Evolutionary conservation across 2,113 vertebrate genomes (phyloP).

Genomic region (Tychaedon coryphoeus): DNA sequence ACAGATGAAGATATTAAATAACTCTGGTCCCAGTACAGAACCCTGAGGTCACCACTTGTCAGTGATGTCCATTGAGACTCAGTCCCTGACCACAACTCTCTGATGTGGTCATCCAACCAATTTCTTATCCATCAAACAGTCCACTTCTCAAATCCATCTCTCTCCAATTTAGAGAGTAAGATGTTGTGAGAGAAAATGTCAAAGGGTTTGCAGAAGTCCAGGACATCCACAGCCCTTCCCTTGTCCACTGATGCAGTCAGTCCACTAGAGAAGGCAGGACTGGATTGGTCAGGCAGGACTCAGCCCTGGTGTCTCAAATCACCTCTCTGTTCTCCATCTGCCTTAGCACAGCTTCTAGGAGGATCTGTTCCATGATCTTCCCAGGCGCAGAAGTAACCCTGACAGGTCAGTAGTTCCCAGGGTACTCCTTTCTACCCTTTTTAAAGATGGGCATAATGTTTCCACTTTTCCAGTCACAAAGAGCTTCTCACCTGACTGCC

Average conservation of each 20-base stretch:
- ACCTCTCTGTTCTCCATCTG: background rate
- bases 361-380: background rate
- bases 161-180: background rate
- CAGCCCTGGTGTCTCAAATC: background rate
- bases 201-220: too few species aligned
- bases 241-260: too few species aligned
- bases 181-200: too few species aligned
- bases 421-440: background rate
- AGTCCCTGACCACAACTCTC: fast-evolving
- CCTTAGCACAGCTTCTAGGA: background rate
- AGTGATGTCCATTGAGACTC: background rate
- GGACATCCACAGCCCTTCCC: too few species aligned
- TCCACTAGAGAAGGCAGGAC: too few species aligned
- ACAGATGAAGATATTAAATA: background rate
- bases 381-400: background rate
- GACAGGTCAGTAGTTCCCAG: background rate
- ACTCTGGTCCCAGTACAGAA: background rate
- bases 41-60: background rate
- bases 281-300: too few species aligned
- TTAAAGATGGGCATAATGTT: background rate
- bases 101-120: background rate
- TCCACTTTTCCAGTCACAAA: background rate
- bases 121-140: background rate
- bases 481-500: background rate
- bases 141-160: background rate